These are phyloP conservation scores for Apodemus agrarius DNA, from an alignment of 2,797 vertebrate genomes.

Conservation along the genomic window DNA sequence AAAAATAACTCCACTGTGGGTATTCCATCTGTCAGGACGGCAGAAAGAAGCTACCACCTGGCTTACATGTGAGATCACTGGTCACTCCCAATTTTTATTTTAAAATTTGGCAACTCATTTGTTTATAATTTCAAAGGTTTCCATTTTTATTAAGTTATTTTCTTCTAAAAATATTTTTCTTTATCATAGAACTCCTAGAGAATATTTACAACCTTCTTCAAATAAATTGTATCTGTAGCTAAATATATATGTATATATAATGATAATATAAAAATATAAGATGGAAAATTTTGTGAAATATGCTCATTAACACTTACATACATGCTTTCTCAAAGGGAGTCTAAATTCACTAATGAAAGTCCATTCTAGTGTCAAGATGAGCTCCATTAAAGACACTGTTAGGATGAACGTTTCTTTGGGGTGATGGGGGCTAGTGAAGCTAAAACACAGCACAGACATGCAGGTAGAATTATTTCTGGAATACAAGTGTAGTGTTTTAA, in stretches of 20 bases:
- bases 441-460: conserved; percentile 65
- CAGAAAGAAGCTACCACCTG: conserved; percentile 26
- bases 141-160: conserved; percentile 53
- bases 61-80: background rate
- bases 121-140: background rate
- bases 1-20: conserved; percentile 21
- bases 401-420: conserved; percentile 63
- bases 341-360: conserved; percentile 82
- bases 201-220: conserved; percentile 90
- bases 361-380: conserved; percentile 78
- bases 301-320: conserved; percentile 87
- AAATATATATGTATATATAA: conserved; percentile 85
- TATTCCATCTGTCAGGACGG: conserved; percentile 53
- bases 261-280: conserved; percentile 78
- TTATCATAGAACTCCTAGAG: conserved; percentile 88
- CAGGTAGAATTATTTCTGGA: conserved; percentile 75
- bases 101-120: background rate
- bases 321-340: conserved; percentile 86
- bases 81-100: conserved; percentile 43
- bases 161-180: conserved; percentile 87
- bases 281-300: conserved; percentile 89
- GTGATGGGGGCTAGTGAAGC: background rate
- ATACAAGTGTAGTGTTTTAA: conserved; percentile 78
- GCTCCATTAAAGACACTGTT: conserved; percentile 64
- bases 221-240: conserved; percentile 89